phyloP scores from a whole-genome alignment of 1,140 invertebrate species.

The Macrocentrus cingulum region DNA sequence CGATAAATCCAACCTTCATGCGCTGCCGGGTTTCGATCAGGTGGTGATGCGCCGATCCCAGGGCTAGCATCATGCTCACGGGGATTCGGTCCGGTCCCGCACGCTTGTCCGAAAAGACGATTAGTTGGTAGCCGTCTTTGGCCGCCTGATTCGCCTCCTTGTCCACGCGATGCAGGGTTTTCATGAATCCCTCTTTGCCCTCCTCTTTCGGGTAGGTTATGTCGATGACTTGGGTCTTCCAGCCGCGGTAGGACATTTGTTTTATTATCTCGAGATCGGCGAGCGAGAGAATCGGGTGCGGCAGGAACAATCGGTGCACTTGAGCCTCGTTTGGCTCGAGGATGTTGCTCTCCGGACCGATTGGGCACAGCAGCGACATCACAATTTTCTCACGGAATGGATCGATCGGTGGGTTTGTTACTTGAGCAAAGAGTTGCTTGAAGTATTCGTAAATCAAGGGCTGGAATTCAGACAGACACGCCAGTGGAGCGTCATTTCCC shows the following conservation, averaged over 20 bases:
- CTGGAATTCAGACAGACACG: constrained; percentile 93
- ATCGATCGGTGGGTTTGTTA: constrained; percentile 99
- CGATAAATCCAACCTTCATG: constrained; percentile 92
- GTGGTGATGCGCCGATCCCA: constrained; percentile 94
- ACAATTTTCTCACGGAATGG: constrained; percentile 98
- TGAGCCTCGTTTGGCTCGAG: constrained; percentile 86
- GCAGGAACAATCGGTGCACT: constrained; percentile 89
- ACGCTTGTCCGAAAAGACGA: constrained; percentile 86
- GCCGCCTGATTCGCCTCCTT: constrained; percentile 82
- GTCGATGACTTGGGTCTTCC: constrained; percentile 90
- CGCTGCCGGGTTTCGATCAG: constrained; percentile 92
- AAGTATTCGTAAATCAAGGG: constrained; percentile 97
- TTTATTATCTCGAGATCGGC: constrained; percentile 87
- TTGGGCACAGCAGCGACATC: constrained; percentile 92
- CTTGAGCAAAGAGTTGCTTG: constrained; percentile 98
- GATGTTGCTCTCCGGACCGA: constrained; percentile 93
- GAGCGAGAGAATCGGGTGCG: constrained; percentile 92
- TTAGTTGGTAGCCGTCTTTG: constrained; percentile 76
- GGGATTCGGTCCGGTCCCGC: constrained; percentile 74
- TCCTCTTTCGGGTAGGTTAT: constrained; percentile 79
- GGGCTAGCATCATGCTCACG: constrained; percentile 80
- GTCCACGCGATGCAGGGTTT: constrained; percentile 79
- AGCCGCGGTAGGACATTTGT: constrained; percentile 81
- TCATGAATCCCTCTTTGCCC: constrained; percentile 73
- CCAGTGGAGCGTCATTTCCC: constrained; percentile 98